Evolutionary conservation across 1,140 invertebrate genomes (phyloP), one percentile per base, ranked within the genome.

Genomic region (Brachionus plicatilis): DNA sequence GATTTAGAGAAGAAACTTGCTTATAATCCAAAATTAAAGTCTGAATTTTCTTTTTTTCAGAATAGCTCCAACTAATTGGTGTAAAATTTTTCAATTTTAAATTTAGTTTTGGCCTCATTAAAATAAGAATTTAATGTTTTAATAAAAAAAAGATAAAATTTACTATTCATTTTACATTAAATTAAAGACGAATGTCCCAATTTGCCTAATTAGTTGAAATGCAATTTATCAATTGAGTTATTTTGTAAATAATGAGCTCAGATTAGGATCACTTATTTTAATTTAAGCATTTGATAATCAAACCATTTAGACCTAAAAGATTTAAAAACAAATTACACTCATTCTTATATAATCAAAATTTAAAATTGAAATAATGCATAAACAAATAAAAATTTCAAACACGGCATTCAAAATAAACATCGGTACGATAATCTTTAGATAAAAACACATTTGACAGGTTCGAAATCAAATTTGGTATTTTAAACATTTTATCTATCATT

Each of bases 191-290:
- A 45, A 72, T 72, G 68, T 72, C 68, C 68, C 24, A 72, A 9
- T 72, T 72, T 72, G 33, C 37, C 41, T 41, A 72, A 72, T 72
- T 72, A 72, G 68, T 17, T 43, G 2, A 72, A 72, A 72, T 72
- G n/a, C 7, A 29, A 68, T 68, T 33, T 24, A 37, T 14, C 14
- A 33, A 24, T 68, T 41, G 33, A 14, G 12, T 20, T 72, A 11
- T 72, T 41, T 72, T 41, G n/a, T 6, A 41, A 68, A 68, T 20
- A 72, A 43, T 72, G 29, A 72, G 68, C 37, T 72, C 14, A 72
- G 17, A 41, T 72, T 72, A 12, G 37, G 9, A 72, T 72, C 37
- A 20, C 66, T 68, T 68, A 20, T 68, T 68, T 33, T 33, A 14
- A 33, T 68, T 68, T 68, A 68, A 41, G 27, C 33, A 12, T 68